Evolutionary conservation across 2,797 vertebrate genomes (phyloP), one percentile per base, ranked within the genome.

Genomic region (Onychomys arenicola): DNA sequence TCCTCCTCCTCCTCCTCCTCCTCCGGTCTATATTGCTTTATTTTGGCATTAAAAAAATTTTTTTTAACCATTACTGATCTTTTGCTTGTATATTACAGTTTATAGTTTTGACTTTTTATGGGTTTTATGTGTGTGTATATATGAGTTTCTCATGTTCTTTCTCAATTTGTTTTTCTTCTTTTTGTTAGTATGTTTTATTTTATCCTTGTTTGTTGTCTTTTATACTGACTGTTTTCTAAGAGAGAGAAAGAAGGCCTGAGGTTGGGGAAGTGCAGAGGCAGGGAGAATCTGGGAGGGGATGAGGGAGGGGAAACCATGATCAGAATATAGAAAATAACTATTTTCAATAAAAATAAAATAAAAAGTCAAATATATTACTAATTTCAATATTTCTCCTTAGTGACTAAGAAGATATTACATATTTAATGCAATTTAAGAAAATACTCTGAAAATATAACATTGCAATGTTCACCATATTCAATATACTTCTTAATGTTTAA

Each of bases 401-500:
- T 92, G 29, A 93, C 21, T 90, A 43, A 86, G 46, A 82, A 49
- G 25, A 88, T 17, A 65, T 61, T 59, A 55, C 25, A 83, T 59
- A 67, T 34, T 94, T 76, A 87, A 89, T 67, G 19, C 46, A 95
- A 78, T 90, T 27, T 89, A 78, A 14, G 37, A 55, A 76, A 92
- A 65, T 88, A 96, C 34, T 93, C 23, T 90, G 19, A 93, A 76
- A 91, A 78, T 40, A 76, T 37, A 89, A 76, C 96, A 57, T 89
- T 32, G 17, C 29, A 80, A 43, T 78, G 16, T 59, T 92, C 12
- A 37, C 29, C 76, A 71, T 77, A 90, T 29, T 25, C 10, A 23
- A 32, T 32, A 40, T 17, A 91, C 12, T 93, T n/a, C 57, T 91
- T 93, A 91, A 89, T 21, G 59, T 46, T 61, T 4, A 71, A 37